Percentiles rank a stretch among this genome's conserved stretches.
These are phyloP conservation scores for Aramus guarauna DNA, from an alignment of 2,113 vertebrate species.

Conservation along the genomic window DNA sequence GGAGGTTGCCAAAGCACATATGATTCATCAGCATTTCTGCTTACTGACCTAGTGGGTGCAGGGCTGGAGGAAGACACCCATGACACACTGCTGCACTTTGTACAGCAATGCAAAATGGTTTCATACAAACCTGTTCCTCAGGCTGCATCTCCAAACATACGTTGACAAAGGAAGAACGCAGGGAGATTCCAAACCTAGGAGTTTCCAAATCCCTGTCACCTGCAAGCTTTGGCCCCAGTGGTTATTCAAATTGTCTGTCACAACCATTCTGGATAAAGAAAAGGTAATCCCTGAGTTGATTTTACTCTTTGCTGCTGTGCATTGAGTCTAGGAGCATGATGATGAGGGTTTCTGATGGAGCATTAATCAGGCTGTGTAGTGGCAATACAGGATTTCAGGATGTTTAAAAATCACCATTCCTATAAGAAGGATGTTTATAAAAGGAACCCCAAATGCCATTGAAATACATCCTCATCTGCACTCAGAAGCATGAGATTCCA, in stretches of 20 bases:
- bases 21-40: not conserved
- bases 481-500: not conserved
- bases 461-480: not conserved
- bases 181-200: slow-evolving; percentile 3
- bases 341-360: not conserved
- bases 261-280: not conserved
- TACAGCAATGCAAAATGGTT: not conserved
- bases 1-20: not conserved
- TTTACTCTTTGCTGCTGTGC: not conserved
- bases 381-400: not conserved
- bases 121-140: slow-evolving; percentile 46
- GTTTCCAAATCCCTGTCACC: not conserved
- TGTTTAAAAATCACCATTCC: not conserved
- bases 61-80: not conserved
- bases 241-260: not conserved
- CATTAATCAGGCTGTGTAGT: not conserved
- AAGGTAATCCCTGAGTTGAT: not conserved
- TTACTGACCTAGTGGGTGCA: not conserved
- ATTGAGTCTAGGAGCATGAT: rapidly evolving
- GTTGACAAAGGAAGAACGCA: rapidly evolving
- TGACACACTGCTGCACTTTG: not conserved
- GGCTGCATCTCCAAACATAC: not conserved
- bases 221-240: not conserved
- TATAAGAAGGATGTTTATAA: not conserved
- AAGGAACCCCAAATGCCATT: not conserved